Conservation (phyloP, 37 sponge, comb jelly and placozoan species). For the Beroe forskalii region DNA sequence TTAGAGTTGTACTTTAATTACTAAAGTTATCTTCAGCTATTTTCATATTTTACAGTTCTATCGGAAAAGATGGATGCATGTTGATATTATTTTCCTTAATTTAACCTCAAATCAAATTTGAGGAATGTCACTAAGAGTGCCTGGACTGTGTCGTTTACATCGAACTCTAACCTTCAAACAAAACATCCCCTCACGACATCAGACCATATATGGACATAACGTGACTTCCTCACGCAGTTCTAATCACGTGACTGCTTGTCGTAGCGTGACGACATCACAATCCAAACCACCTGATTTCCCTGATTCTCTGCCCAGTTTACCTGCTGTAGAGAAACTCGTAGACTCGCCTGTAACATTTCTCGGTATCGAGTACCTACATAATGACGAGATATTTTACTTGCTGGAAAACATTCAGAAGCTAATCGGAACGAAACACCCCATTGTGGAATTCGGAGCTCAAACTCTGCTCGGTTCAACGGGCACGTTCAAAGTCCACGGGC, state of each 20-base stretch:
- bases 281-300: too few species aligned
- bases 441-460: constrained; percentile 15
- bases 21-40: too few species aligned
- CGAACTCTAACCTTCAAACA: background rate
- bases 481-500: constrained; percentile 13
- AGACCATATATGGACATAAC: constrained; percentile 13
- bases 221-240: too few species aligned
- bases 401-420: constrained; percentile 49
- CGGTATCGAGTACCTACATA: constrained; percentile 13
- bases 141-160: too few species aligned
- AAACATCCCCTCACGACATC: background rate
- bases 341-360: constrained; percentile 55
- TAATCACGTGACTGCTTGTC: too few species aligned
- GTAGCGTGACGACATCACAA: too few species aligned
- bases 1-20: too few species aligned
- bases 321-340: background rate
- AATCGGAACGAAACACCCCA: constrained; percentile 51
- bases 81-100: too few species aligned
- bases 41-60: too few species aligned
- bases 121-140: constrained; percentile 4
- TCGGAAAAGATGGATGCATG: too few species aligned
- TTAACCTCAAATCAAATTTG: too few species aligned
- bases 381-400: constrained; percentile 47
- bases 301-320: background rate
- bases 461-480: constrained; percentile 26